Evolutionary conservation across 2,888 invertebrate genomes (phyloP).

Genomic region (Amiota mariae): DNA sequence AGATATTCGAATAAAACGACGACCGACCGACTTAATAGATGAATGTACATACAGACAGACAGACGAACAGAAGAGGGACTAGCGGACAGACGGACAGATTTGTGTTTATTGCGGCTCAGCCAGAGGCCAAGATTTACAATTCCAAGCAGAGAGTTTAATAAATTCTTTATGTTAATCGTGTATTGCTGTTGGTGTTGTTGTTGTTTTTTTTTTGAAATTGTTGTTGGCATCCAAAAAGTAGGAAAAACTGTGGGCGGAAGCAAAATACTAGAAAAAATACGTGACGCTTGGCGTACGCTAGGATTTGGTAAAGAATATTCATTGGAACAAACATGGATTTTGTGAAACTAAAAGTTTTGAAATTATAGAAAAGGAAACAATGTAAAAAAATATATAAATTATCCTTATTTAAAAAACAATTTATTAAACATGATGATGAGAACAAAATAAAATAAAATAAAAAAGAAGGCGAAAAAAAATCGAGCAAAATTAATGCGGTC

Average conservation of each 20-base stretch:
- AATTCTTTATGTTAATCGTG: constrained; percentile 49
- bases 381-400: neutral
- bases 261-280: constrained; percentile 46
- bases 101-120: constrained; percentile 64
- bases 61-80: constrained; percentile 36
- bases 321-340: constrained; percentile 25
- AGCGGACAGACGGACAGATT: constrained; percentile 47
- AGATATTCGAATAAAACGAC: neutral
- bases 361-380: neutral
- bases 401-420: constrained; percentile 24
- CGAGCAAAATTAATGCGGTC: constrained; percentile 60
- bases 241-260: constrained; percentile 64
- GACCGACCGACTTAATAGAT: neutral
- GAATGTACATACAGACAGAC: too few species aligned
- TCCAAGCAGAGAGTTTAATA: constrained; percentile 63
- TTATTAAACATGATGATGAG: constrained; percentile 35
- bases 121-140: constrained; percentile 65
- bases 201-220: neutral
- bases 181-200: neutral
- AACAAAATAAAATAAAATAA: neutral
- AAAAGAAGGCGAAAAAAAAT: constrained; percentile 21
- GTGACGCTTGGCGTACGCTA: constrained; percentile 17
- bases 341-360: neutral
- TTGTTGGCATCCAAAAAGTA: constrained; percentile 53
- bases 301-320: neutral